phyloP scores from a whole-genome alignment of 2,888 invertebrate genomes.

The Pandemis heparana region DNA sequence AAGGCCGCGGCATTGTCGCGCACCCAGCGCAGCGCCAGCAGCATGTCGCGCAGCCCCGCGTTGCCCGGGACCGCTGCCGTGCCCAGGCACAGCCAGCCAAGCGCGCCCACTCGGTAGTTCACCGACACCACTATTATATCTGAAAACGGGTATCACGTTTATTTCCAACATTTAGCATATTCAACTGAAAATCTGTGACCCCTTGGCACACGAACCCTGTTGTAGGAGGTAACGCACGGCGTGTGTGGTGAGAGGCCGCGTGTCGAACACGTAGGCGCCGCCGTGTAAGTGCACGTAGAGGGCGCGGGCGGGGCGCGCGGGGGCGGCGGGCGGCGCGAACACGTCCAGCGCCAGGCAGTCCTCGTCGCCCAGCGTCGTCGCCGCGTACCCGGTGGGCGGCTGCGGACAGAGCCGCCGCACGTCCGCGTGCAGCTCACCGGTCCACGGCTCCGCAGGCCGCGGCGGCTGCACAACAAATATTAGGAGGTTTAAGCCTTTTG shows the following conservation, averaged over 20 bases:
- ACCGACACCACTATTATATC: constrained; percentile 6
- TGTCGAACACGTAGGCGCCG: constrained; percentile 10
- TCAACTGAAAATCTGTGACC: no score
- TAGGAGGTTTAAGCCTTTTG: not conserved
- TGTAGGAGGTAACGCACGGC: not conserved
- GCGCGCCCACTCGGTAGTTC: constrained; percentile 40
- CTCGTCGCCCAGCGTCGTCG: not conserved
- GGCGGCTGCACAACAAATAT: not conserved
- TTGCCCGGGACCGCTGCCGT: constrained; percentile 48
- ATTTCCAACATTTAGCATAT: not conserved
- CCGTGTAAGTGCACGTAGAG: constrained; percentile 2
- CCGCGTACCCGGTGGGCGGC: not conserved
- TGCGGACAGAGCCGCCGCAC: constrained; percentile 3
- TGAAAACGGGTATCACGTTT: not conserved
- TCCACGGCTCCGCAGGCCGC: constrained; percentile 2
- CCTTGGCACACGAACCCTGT: not conserved
- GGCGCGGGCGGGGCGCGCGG: not conserved
- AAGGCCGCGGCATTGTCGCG: constrained; percentile 44
- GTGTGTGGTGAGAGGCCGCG: not conserved
- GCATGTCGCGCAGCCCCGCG: constrained; percentile 48
- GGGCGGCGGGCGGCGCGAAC: not conserved
- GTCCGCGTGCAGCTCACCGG: not conserved
- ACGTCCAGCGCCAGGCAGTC: constrained; percentile 16
- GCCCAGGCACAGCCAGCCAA: constrained; percentile 52
- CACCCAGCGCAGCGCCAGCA: constrained; percentile 48